Evolutionary conservation across 92 coral and sea anemone genomes (phyloP), one percentile per base, ranked within the genome.

Genomic region (Epizoanthus rinbou): DNA sequence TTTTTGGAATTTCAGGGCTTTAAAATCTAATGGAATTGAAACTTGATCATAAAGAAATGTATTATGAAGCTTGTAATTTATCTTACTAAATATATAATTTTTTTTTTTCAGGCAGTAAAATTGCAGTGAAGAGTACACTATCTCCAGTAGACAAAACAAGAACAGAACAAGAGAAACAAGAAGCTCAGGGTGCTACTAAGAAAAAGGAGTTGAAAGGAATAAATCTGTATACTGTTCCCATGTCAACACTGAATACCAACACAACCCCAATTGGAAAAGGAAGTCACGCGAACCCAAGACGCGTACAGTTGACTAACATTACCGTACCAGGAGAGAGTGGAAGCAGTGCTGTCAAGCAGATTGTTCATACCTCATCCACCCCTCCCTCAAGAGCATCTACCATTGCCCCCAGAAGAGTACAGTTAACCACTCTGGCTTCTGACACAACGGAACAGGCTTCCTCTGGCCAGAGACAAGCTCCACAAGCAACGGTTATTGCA

Each of bases 191-290:
- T 3, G 22, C 19, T 17, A 53, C 81, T 2, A 87, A 31, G 82
- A 93, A 84, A 75, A 93, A 85, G 64, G 97, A 91, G 24, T 85
- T 89, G 14, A 84, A 81, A 24, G 75, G 83, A 18, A 93, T 93
- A 28, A 57, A 63, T 21, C 87, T 74, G 76, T 93, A 91, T 84
- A 81, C 92, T 13, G 91, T 93, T 19, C 94, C 97, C 64, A 60
- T 91, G 60, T 69, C 86, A n/a, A 79, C 85, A 60, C 52, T 87
- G 0, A 71, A 73, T 70, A 75, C 65, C 35, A 84, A 57, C 70
- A 85, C 69, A 53, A 87, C 94, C n/a, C 93, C 95, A 47, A 59
- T 85, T 45, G 74, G 85, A 41, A 80, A 85, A 43, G 84, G 57
- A 18, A 65, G 70, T 14, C 80, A 85, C 53, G 67, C 57, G 15